Conservation (phyloP, 2,888 invertebrate species). For the Scelioninae gen. 2 region DNA sequence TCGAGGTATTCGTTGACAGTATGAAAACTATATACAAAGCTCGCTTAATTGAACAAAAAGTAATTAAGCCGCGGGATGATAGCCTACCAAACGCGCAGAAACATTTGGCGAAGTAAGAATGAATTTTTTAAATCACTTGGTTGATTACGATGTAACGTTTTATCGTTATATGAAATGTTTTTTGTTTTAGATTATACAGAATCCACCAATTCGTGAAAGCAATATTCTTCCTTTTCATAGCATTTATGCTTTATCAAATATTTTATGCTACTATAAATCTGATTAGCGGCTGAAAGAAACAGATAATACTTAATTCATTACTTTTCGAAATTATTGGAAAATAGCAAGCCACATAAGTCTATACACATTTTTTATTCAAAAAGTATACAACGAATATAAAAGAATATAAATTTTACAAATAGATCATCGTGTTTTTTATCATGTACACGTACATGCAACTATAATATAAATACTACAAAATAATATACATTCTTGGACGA, state of each 20-base stretch:
- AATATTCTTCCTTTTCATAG: not conserved
- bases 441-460: not conserved
- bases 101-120: conserved; percentile 14
- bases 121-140: too few species aligned
- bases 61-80: not conserved
- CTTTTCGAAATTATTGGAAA: too few species aligned
- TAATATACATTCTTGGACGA: conserved; percentile 3
- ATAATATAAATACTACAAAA: conserved; percentile 6
- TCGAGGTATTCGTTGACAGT: not conserved
- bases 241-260: not conserved
- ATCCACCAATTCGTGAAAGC: conserved; percentile 26
- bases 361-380: not conserved
- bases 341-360: not conserved
- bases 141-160: not conserved
- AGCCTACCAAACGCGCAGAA: conserved; percentile 68
- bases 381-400: conserved; percentile 1
- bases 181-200: conserved; percentile 28
- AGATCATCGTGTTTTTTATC: not conserved
- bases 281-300: not conserved
- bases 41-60: too few species aligned
- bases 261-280: not conserved
- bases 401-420: not conserved
- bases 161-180: not conserved
- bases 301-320: too few species aligned
- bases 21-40: conserved; percentile 9